phyloP scores from a whole-genome alignment of 1,140 invertebrate species.

The Whitmania pigra region DNA sequence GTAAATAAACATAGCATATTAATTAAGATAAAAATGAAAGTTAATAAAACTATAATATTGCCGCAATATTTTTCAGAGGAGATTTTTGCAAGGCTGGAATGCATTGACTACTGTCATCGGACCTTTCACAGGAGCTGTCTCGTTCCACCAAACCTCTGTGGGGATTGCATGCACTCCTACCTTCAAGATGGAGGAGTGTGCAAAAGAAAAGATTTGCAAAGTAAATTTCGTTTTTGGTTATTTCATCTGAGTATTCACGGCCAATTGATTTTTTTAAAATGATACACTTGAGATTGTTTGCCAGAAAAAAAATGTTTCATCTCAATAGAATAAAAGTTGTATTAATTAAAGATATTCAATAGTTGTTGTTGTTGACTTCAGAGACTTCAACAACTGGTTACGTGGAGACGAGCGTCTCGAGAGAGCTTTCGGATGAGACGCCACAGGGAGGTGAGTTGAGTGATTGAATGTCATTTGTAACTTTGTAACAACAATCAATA shows the following conservation, averaged over 20 bases:
- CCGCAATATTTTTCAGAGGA: not conserved
- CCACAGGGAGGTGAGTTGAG: too few relatives aligned
- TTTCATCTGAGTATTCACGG: not conserved
- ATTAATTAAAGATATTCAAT: too few relatives aligned
- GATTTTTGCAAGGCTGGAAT: not conserved
- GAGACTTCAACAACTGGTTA: too few relatives aligned
- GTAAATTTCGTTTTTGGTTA: not conserved
- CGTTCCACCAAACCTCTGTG: not conserved
- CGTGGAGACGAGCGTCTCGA: too few relatives aligned
- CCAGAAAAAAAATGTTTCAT: too few relatives aligned
- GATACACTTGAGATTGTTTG: not conserved
- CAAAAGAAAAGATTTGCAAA: not conserved
- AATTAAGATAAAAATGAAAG: too few relatives aligned
- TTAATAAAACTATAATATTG: not conserved
- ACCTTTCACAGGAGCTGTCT: constrained; percentile 3
- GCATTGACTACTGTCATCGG: not conserved
- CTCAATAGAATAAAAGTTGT: too few relatives aligned
- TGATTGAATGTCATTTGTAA: too few relatives aligned
- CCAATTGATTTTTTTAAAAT: not conserved
- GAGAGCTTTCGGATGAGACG: too few relatives aligned
- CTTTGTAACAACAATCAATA: too few relatives aligned
- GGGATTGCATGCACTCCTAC: not conserved
- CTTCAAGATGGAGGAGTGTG: not conserved
- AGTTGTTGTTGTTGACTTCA: too few relatives aligned
- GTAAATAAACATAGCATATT: too few relatives aligned